Conservation (phyloP, 2,797 vertebrate species). For the Sebastes oblongus region DNA sequence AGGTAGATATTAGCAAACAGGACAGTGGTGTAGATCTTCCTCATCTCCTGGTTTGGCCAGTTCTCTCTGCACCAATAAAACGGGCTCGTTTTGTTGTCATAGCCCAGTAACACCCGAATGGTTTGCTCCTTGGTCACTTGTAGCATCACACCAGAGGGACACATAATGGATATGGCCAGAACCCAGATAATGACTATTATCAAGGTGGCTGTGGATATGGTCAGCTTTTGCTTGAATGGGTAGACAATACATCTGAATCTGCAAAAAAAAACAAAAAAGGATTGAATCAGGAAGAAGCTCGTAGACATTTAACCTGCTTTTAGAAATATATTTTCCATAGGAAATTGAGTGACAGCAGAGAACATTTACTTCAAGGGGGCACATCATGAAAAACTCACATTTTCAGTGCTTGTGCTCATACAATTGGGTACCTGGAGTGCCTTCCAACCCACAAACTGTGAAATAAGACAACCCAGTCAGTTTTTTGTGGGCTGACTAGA, state of each 20-base stretch:
- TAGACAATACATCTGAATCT: conserved; percentile 91
- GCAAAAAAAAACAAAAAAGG: conserved; percentile 2
- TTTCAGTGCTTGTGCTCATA: neutral
- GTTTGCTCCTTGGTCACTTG: conserved; percentile 87
- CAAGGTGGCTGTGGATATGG: conserved; percentile 80
- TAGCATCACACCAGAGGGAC: conserved; percentile 91
- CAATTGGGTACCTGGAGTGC: neutral
- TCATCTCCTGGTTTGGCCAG: conserved; percentile 91
- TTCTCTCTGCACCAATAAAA: conserved; percentile 92
- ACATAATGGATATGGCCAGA: conserved; percentile 90
- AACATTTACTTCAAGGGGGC: neutral
- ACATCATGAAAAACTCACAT: neutral
- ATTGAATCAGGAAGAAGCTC: neutral
- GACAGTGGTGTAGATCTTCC: conserved; percentile 91
- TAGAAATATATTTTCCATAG: neutral
- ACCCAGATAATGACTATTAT: conserved; percentile 89
- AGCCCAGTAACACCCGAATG: conserved; percentile 82
- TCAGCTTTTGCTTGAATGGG: conserved; percentile 92
- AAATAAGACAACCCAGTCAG: neutral
- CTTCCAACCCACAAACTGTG: neutral
- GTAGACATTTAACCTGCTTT: neutral
- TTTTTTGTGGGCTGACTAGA: neutral
- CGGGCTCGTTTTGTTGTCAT: conserved; percentile 81
- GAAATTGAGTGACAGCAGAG: neutral
- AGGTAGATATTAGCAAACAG: conserved; percentile 93